Evolutionary conservation across 2,113 vertebrate genomes (phyloP).

Genomic region (Etheostoma spectabile): DNA sequence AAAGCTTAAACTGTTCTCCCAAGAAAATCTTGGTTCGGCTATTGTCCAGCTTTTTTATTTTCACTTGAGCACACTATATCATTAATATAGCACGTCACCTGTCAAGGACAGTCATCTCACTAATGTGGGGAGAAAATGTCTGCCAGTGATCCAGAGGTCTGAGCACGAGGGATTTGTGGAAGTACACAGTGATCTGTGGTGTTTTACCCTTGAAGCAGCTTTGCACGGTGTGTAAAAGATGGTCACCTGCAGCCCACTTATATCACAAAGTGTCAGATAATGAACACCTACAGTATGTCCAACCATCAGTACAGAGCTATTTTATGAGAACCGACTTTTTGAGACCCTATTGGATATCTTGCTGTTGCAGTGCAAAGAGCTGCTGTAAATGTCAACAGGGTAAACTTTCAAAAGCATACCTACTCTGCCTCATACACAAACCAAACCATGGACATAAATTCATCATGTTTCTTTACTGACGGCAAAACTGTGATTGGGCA

Average conservation of each 20-base stretch:
- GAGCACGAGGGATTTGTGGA: constrained; percentile 55
- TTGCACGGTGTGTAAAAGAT: constrained; percentile 41
- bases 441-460: constrained; percentile 11
- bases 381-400: constrained; percentile 37
- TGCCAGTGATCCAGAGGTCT: constrained; percentile 50
- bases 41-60: background rate
- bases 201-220: constrained; percentile 70
- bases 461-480: constrained; percentile 9
- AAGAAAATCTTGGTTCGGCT: constrained; percentile 8
- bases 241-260: constrained; percentile 48
- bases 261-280: constrained; percentile 51
- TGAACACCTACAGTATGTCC: constrained; percentile 32
- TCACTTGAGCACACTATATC: constrained; percentile 32
- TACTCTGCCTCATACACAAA: background rate
- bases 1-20: constrained; percentile 24
- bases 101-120: constrained; percentile 76
- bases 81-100: constrained; percentile 52
- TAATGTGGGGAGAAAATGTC: constrained; percentile 58
- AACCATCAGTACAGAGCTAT: constrained; percentile 50
- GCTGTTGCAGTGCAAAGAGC: background rate
- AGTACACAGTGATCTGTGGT: constrained; percentile 35
- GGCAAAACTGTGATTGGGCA: constrained; percentile 36
- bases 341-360: background rate
- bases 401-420: constrained; percentile 27
- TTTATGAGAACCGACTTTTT: constrained; percentile 43